phyloP scores from a whole-genome alignment of 2,888 invertebrate genomes.

The Orgyia antiqua region DNA sequence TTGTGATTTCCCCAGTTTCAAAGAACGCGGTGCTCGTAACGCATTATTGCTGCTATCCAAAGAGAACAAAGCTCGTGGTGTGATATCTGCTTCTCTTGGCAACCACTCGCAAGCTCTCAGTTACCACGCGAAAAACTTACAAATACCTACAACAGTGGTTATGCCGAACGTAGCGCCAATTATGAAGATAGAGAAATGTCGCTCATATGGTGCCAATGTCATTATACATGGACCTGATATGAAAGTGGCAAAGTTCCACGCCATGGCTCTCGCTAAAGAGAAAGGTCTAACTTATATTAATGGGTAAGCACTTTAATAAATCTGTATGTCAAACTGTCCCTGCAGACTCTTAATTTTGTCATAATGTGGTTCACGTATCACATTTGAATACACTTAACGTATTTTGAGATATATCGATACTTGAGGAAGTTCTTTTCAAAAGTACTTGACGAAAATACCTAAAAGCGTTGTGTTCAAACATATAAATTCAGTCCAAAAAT shows the following conservation, averaged over 20 bases:
- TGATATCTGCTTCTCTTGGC: constrained; percentile 95
- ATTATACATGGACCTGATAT: constrained; percentile 90
- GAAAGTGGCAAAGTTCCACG: constrained; percentile 89
- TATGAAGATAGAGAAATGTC: constrained; percentile 95
- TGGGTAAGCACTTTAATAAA: constrained; percentile 78
- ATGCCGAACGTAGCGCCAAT: constrained; percentile 97
- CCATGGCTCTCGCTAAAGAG: constrained; percentile 86
- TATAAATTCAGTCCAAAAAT: no score
- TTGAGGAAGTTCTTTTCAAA: no score
- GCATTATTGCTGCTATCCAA: constrained; percentile 86
- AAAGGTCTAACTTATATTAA: constrained; percentile 89
- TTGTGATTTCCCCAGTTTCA: constrained; percentile 83
- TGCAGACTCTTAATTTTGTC: neutral
- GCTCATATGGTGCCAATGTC: constrained; percentile 90
- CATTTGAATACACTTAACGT: no score
- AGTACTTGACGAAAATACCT: no score
- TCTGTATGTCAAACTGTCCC: no score
- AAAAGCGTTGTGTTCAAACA: no score
- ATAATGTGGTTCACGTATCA: constrained; percentile 1
- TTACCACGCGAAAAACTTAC: constrained; percentile 86
- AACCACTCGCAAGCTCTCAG: constrained; percentile 93
- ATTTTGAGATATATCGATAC: no score
- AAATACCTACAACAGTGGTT: constrained; percentile 89
- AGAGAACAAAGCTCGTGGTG: constrained; percentile 85
- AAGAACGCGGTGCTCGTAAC: constrained; percentile 95